Evolutionary conservation across 2,113 vertebrate species (phyloP), one percentile per base, ranked within the genome.

Genomic region (Charina bottae): DNA sequence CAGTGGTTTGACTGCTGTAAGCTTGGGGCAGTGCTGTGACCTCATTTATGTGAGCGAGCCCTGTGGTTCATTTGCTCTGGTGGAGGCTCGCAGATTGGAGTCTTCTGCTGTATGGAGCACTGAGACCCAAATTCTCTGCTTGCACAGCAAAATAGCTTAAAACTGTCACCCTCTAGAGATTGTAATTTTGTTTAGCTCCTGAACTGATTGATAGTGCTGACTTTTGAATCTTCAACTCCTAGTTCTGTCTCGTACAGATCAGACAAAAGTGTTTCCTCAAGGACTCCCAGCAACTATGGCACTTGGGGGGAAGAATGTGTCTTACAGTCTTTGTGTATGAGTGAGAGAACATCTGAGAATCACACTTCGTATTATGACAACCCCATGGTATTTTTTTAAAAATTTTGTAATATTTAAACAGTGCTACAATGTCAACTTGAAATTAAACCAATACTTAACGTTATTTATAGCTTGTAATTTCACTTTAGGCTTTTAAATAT

Each of bases 1-100:
- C 60, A 23, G 93, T 95, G 90, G 94, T 91, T 92, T 64, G 24
- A 93, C 92, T 3, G 23, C 93, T 87, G 33, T 94, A 90, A 94
- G 94, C 78, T 83, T 90, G 8, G 33, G 94, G 95, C 96, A 92
- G 87, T 46, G 92, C 92, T 54, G 89, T 94, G 88, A 94, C 96
- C 95, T 94, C 90, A 0, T 92, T 96, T 94, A 64, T 46, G 42
- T 91, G n/a, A 90, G 90, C 0, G 0, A 90, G 89, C 92, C 24
- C 6, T 88, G 59, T 87, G 93, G 94, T 85, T 15, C 59, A 37
- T 91, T 90, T 54, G 13, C 0, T 83, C 0, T 46, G 28, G 90
- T 90, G 90, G 93, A 85, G 93, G 94, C 90, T 54, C 90, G 46
- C 92, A 88, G 46, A 93, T 84, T 42, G 26, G 89, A 89, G 85